Percentiles rank a stretch among this genome's conserved stretches.
Evolutionary conservation across 2,797 vertebrate species (phyloP).

Genomic region (Erpetoichthys calabaricus): DNA sequence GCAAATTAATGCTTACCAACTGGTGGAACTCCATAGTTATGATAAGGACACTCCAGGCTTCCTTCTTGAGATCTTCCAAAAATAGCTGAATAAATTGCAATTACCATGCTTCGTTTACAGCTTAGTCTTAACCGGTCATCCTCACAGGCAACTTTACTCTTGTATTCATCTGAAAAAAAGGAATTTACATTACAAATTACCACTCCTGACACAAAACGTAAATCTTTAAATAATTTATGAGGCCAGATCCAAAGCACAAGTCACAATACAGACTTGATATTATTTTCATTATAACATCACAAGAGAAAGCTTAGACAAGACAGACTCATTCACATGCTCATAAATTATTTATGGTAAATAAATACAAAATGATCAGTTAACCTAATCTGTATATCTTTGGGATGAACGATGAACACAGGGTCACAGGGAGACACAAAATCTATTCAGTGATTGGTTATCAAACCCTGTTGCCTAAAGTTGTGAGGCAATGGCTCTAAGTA

Average conservation of each 20-base stretch:
- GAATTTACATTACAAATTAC: slow-evolving; percentile 4
- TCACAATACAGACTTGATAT: not conserved
- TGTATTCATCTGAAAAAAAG: slow-evolving; percentile 64
- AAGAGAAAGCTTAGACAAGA: not conserved
- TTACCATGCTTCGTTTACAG: slow-evolving; percentile 75
- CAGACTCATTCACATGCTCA: no score
- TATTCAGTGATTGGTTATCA: no score
- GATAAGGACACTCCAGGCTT: slow-evolving; percentile 65
- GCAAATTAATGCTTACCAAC: slow-evolving; percentile 47
- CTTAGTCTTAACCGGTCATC: slow-evolving; percentile 70
- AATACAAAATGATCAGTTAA: no score
- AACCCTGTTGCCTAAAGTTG: no score
- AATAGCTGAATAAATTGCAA: slow-evolving; percentile 68
- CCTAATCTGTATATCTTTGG: no score
- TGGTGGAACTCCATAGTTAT: slow-evolving; percentile 50
- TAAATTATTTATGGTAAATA: no score
- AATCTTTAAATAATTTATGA: not conserved
- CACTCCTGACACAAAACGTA: no score
- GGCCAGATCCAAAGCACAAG: not conserved
- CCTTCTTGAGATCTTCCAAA: slow-evolving; percentile 69
- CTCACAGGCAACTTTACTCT: slow-evolving; percentile 78
- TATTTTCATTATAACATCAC: not conserved
- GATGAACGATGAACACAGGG: no score
- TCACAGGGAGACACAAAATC: no score
- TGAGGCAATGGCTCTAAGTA: no score